Evolutionary conservation across 2,888 invertebrate species (phyloP).

Genomic region (Osmoderma eremita): DNA sequence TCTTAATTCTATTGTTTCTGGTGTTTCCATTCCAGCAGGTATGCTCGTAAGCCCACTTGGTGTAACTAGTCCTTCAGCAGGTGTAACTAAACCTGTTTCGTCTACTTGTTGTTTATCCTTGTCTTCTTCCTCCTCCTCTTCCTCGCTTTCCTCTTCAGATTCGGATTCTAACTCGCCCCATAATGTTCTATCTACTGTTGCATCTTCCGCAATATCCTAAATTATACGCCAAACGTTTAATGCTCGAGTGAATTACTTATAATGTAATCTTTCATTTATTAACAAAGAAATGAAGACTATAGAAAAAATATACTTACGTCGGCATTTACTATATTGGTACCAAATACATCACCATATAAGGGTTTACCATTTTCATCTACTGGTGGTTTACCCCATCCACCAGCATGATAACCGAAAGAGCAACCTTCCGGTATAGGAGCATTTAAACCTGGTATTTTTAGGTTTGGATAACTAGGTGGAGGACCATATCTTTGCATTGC

Average conservation of each 20-base stretch:
- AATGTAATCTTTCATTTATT: too few species aligned
- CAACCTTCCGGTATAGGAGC: conserved; percentile 98
- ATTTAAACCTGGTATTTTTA: conserved; percentile 97
- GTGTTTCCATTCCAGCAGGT: conserved; percentile 96
- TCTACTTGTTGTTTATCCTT: conserved; percentile 71
- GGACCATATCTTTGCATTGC: conserved; percentile 99
- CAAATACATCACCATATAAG: conserved; percentile 98
- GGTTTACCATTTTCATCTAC: conserved; percentile 98
- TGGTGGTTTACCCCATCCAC: conserved; percentile 99
- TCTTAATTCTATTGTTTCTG: conserved; percentile 96
- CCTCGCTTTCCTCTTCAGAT: conserved; percentile 79
- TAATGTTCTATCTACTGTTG: conserved; percentile 90
- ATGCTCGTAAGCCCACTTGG: conserved; percentile 92
- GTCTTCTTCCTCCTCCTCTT: conserved; percentile 76
- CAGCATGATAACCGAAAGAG: conserved; percentile 98
- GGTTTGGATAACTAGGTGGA: conserved; percentile 97
- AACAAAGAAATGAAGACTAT: conserved; percentile 17
- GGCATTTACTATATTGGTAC: conserved; percentile 77
- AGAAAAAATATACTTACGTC: conserved; percentile 67
- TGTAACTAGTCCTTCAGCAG: conserved; percentile 93
- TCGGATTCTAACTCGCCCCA: conserved; percentile 99
- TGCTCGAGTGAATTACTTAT: too few species aligned
- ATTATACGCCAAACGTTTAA: too few species aligned
- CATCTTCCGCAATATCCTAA: conserved; percentile 77
- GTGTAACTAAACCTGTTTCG: conserved; percentile 88